Conservation (phyloP, 30 jellyfish, hydroid and myxozoan genomes). For the Pseudorhiza aurosa region DNA sequence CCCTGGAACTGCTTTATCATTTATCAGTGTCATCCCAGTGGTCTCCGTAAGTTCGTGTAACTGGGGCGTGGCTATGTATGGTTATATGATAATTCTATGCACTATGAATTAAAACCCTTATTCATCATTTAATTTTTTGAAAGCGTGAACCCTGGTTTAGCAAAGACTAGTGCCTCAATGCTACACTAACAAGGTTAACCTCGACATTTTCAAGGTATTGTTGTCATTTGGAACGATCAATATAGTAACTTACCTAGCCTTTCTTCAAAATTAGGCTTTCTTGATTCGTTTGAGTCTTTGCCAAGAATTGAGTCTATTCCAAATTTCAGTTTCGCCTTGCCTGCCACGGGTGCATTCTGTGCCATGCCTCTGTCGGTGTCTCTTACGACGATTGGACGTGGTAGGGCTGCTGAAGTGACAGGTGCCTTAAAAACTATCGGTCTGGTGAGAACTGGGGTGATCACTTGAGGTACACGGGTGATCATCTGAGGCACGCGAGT, state of each 20-base stretch:
- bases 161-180: no score
- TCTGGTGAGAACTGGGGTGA: conserved; percentile 39
- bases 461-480: conserved; percentile 9
- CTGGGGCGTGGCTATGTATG: no score
- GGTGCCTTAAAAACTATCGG: conserved; percentile 42
- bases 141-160: no score
- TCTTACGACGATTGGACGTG: conserved; percentile 11
- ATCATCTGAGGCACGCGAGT: conserved; percentile 28
- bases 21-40: no score
- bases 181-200: no score
- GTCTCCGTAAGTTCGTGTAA: no score
- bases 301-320: conserved; percentile 67
- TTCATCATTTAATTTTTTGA: no score
- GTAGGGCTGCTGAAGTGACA: conserved; percentile 20
- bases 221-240: no score
- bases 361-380: conserved; percentile 20
- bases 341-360: neutral
- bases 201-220: no score
- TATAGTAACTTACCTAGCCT: neutral
- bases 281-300: conserved; percentile 4
- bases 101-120: no score
- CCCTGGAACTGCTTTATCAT: no score
- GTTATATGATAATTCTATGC: no score
- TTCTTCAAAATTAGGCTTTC: conserved; percentile 14
- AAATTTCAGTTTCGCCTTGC: conserved; percentile 43